Evolutionary conservation across 1,140 invertebrate genomes (phyloP).

Genomic region (Magallana angulata): DNA sequence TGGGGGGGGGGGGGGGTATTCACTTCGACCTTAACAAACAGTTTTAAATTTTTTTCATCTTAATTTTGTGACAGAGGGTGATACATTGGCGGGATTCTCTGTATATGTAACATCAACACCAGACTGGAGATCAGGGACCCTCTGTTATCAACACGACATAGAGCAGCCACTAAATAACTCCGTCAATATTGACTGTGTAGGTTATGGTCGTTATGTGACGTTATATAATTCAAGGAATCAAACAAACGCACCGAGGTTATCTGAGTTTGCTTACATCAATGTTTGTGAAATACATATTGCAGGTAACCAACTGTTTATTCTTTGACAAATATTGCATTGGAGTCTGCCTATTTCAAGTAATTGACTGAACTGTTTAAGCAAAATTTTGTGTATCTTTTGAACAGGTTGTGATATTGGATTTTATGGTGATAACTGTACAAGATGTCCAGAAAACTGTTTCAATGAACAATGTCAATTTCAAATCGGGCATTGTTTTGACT

Average conservation of each 20-base stretch:
- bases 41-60: no score
- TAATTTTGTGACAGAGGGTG: no score
- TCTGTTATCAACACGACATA: not conserved
- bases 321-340: no score
- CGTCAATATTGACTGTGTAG: not conserved
- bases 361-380: no score
- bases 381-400: no score
- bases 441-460: slow-evolving; percentile 58
- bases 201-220: not conserved
- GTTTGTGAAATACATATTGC: not conserved
- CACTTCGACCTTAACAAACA: no score
- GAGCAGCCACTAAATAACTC: not conserved
- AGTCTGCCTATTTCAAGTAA: no score
- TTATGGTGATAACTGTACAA: slow-evolving; percentile 60
- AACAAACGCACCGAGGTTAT: not conserved
- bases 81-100: not conserved
- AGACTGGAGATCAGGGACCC: not conserved
- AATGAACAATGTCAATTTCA: slow-evolving; percentile 65
- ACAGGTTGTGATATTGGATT: slow-evolving; percentile 59
- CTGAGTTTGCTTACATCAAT: not conserved
- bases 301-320: not conserved
- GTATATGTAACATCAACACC: not conserved
- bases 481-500: slow-evolving; percentile 65
- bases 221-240: not conserved
- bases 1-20: no score